phyloP scores from a whole-genome alignment of 2,888 invertebrate species.

The Drosophila nigritarsus region DNA sequence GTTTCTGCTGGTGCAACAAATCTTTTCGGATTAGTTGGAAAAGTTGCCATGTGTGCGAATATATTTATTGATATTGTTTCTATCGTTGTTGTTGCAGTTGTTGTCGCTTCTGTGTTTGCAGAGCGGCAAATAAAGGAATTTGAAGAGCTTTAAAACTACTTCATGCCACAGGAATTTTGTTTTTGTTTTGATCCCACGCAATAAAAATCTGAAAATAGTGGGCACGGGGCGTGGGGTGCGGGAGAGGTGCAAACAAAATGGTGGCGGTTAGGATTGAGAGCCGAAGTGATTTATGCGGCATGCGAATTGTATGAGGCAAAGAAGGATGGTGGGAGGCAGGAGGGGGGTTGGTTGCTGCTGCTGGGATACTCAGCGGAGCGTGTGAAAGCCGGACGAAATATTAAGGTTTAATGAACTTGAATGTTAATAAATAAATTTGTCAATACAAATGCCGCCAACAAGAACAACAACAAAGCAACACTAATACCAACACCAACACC shows the following conservation, averaged over 20 bases:
- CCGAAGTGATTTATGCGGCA: constrained; percentile 66
- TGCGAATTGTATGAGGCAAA: background rate
- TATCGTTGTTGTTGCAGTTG: constrained; percentile 10
- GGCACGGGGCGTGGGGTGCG: background rate
- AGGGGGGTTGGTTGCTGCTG: background rate
- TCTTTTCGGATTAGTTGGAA: constrained; percentile 69
- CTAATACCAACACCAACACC: constrained; percentile 12
- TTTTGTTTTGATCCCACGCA: background rate
- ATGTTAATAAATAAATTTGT: constrained; percentile 80
- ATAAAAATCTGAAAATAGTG: background rate
- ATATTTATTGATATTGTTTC: background rate
- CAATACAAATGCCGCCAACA: constrained; percentile 56
- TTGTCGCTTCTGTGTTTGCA: constrained; percentile 22
- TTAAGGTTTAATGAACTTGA: constrained; percentile 77
- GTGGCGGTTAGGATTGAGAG: constrained; percentile 39
- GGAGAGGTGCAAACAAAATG: constrained; percentile 50
- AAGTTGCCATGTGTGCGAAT: constrained; percentile 13
- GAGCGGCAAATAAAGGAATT: constrained; percentile 43
- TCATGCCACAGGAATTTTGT: constrained; percentile 1
- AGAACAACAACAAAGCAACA: constrained; percentile 17
- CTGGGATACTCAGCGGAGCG: constrained; percentile 47
- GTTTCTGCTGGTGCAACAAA: constrained; percentile 36
- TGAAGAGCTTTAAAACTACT: constrained; percentile 69
- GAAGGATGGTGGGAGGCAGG: no score
- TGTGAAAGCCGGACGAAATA: constrained; percentile 56